Percentiles rank a stretch among this genome's conserved stretches.
phyloP scores from a whole-genome alignment of 2,797 vertebrate genomes.

The Myripristis jacobus region DNA sequence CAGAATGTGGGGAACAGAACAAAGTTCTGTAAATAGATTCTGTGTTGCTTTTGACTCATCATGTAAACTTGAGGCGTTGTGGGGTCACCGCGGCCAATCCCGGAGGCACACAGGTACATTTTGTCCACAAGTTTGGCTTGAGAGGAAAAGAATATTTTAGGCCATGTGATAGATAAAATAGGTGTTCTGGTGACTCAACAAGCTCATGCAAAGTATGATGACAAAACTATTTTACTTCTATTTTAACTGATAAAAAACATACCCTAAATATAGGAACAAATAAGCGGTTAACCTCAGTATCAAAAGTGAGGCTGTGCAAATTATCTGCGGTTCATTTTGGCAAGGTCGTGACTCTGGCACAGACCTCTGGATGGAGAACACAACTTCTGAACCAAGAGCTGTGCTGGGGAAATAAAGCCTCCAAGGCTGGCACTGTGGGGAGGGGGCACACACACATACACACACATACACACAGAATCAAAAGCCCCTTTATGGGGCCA shows the following conservation, averaged over 20 bases:
- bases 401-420: constrained; percentile 35
- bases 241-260: not conserved
- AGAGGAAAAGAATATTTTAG: not conserved
- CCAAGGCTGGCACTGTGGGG: constrained; percentile 44
- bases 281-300: constrained; percentile 8
- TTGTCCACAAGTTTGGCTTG: constrained; percentile 10
- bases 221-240: not conserved
- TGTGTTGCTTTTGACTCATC: constrained; percentile 35
- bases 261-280: constrained; percentile 6
- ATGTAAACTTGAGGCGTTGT: constrained; percentile 21
- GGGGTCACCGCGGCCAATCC: constrained; percentile 20
- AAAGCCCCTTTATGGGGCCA: constrained; percentile 62
- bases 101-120: constrained; percentile 4
- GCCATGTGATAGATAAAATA: not conserved
- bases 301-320: constrained; percentile 15
- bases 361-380: constrained; percentile 8
- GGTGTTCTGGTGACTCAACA: no score
- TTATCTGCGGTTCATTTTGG: constrained; percentile 32
- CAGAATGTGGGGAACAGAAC: constrained; percentile 23
- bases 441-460: constrained; percentile 21
- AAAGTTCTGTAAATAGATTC: constrained; percentile 37
- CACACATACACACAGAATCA: constrained; percentile 38
- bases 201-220: not conserved
- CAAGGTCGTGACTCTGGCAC: constrained; percentile 12
- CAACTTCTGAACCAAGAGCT: constrained; percentile 36